Conservation (phyloP, 1,140 invertebrate species). For the Archegozetes longisetosus region DNA sequence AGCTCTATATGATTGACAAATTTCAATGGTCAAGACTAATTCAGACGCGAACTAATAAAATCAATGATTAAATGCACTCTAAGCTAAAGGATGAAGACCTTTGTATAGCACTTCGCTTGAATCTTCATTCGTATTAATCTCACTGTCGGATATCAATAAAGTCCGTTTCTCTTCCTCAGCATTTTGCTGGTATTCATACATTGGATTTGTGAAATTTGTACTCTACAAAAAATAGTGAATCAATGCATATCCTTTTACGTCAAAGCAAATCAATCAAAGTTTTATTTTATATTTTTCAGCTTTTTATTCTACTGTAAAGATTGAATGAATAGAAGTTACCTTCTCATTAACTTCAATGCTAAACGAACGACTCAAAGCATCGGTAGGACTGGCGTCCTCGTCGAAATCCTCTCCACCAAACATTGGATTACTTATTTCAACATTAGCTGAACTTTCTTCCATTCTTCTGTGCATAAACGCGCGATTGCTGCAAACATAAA, state of each 20-base stretch:
- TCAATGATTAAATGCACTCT: too few species aligned
- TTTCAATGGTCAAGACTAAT: not conserved
- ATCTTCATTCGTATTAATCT: not conserved
- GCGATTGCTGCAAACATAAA: constrained; percentile 32
- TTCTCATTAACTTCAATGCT: constrained; percentile 41
- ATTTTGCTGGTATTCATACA: constrained; percentile 42
- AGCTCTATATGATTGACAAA: too few species aligned
- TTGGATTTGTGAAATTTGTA: constrained; percentile 62
- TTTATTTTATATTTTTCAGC: not conserved
- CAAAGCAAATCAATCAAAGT: not conserved
- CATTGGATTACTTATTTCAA: constrained; percentile 69
- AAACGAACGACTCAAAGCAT: constrained; percentile 35
- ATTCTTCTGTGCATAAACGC: constrained; percentile 59
- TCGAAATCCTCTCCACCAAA: constrained; percentile 49
- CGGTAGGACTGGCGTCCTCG: constrained; percentile 36
- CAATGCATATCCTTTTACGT: constrained; percentile 2
- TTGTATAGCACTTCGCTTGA: not conserved
- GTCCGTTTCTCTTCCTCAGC: constrained; percentile 11
- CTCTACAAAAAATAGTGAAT: constrained; percentile 30
- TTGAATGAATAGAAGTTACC: constrained; percentile 9
- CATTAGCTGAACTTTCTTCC: constrained; percentile 43
- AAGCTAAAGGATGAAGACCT: not conserved
- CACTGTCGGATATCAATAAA: not conserved
- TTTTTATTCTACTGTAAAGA: not conserved
- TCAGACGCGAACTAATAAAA: not conserved